Base-by-base conservation (phyloP, 2,888 invertebrate species). In the Caenorhabditis afra region DNA sequence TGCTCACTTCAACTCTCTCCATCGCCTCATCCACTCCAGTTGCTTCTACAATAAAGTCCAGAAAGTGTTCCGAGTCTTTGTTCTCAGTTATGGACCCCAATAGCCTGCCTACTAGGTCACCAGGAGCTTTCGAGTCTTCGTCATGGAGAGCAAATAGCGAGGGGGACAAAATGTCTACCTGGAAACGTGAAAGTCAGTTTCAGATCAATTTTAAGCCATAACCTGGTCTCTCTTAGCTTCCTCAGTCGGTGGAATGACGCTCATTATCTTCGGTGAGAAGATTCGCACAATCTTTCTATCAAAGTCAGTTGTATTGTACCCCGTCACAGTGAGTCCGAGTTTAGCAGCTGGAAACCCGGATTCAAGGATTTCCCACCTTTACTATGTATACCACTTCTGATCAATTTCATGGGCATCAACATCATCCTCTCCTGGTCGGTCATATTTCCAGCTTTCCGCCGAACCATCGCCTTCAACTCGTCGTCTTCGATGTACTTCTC, bases 231-330 rank as follows among this genome's bases (percentile, higher is more conserved):
- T 58, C 47, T 49, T 53, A 2, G 53, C 57, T 10, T 75, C 49
- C 7, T 74, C 70, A 23, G 50, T 62, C 18, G 50, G 23, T 0
- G 78, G 52, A 16, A 79, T 39, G 18, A 75, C 55, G 12, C 74
- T 61, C 70, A 75, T 65, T 29, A 76, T 70, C 50, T 61, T 81
- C 39, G 66, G 83, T 55, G 62, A 85, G 57, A 64, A 81, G 45
- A 62, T 81, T 41, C 62, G 58, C 4, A 79, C 68, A 3, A 57
- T 45, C 41, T 79, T 79, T 44, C 84, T 73, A 23, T 88, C 86
- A 55, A 87, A 87, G 18, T 79, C 81, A 12, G 87, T 81, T 4
- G 84, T 82, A 37, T 85, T 83, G 16, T 81, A 41, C 0, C 84
- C 84, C 3, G 67, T 53, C 57, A 83, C 16, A 16, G 73, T 64